Conservation (phyloP, 2,113 vertebrate genomes). For the Narcine bancroftii region DNA sequence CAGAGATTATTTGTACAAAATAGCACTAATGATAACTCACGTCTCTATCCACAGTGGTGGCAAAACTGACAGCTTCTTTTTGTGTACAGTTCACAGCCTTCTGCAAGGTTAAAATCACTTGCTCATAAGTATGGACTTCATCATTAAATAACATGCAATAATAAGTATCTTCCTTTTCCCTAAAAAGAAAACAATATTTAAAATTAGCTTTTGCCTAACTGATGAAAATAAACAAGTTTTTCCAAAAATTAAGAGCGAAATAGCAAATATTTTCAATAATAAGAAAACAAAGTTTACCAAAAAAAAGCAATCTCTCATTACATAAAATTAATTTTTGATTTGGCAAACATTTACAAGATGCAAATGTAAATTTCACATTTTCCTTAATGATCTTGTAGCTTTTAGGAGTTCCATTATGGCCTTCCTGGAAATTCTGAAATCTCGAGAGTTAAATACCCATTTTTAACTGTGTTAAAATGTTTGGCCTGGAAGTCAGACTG, state of each 20-base stretch:
- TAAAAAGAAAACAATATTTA: constrained; percentile 46
- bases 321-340: not conserved
- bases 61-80: constrained; percentile 91
- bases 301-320: not conserved
- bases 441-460: not conserved
- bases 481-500: no score
- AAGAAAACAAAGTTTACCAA: not conserved
- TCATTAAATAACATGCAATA: constrained; percentile 98
- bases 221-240: not conserved
- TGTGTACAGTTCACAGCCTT: constrained; percentile 95
- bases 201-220: not conserved
- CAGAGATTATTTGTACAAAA: not conserved
- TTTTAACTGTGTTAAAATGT: not conserved
- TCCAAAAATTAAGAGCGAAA: not conserved
- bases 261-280: not conserved
- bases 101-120: constrained; percentile 95
- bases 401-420: not conserved
- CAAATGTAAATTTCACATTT: not conserved
- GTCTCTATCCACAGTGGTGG: constrained; percentile 92
- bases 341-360: not conserved
- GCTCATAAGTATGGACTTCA: constrained; percentile 95
- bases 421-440: not conserved
- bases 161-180: constrained; percentile 77
- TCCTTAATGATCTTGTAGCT: not conserved
- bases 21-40: constrained; percentile 61